Base-by-base conservation (phyloP, 2,113 vertebrate genomes). In the Bathybates hornii region DNA sequence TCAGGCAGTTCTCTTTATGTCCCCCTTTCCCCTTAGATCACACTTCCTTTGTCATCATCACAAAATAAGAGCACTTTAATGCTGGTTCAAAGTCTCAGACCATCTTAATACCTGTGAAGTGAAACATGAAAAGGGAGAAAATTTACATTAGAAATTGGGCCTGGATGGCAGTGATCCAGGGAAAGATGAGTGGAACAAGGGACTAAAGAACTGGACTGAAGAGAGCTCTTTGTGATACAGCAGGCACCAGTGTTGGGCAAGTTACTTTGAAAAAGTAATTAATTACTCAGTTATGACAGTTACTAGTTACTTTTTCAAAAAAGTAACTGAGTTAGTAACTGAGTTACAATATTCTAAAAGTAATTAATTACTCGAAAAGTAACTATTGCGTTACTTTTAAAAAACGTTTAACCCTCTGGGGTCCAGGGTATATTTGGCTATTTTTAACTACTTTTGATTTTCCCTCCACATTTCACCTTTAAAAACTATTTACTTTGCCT, bases 1-100 rank as follows among this genome's bases (percentile, higher is more conserved):
- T 85, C 86, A 82, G 91, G 86, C 86, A 80, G 16, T 85, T 88
- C 50, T 89, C 86, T 92, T 91, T 89, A 86, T 87, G 86, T 89
- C 59, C 29, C 57, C 32, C 38, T 61, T 81, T 68, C 57, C 82
- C 71, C 73, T 29, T 89, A 73, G 87, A 76, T 86, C 80, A 86
- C 73, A 79, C 52, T 86, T 86, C 78, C 24, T 91, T 89, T 86
- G 78, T 83, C 84, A 89, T 88, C 76, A 41, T 53, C 50, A 84
- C 54, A 85, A 84, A 91, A 87, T 68, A 86, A 82, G 50, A 88
- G 43, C 34, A 50, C 82, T 82, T 78, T 85, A 83, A 59, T 71
- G 86, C n/a, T 52, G n/a, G 27, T 54, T 83, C 21, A 53, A 38
- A n/a, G 59, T 81, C 84, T 52, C 86, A 73, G 13, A 56, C 54